Base-by-base conservation (phyloP, 2,888 invertebrate genomes). In the Siphlonurus alternatus region DNA sequence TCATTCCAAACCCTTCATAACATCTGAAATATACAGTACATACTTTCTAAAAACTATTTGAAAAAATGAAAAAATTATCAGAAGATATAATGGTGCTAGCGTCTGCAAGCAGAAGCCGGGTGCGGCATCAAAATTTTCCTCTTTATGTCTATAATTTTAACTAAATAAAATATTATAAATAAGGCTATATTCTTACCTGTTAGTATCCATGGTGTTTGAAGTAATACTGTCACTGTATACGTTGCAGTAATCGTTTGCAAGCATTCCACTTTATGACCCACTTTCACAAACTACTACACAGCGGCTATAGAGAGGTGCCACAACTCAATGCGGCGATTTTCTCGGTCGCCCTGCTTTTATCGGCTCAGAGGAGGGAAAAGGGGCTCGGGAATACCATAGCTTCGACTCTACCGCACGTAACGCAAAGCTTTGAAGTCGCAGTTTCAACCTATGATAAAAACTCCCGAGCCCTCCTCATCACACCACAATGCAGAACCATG, bases 221-320 rank as follows among this genome's bases (percentile, higher is more conserved):
- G 66, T 63, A 62, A 65, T 65, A 65, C 56, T 66, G 59, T 66
- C 65, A 65, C 64, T 65, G 60, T 63, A 66, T 64, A 65, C 65
- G 61, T 60, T 65, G 23, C 56, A 25, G 63, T 63, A 64, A 63
- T 64, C 66, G 65, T 65, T 61, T 63, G 65, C 23, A 59, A 63
- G 63, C 63, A 63, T 63, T 54, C 63, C 63, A 59, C 59, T 63
- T 38, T 24, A 51, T 63, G 63, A 38, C 63, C 63, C 63, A 63
- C 63, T 63, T 63, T 63, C 63, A 63, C 69, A 38, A 38, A 38
- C 38, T 38, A 38, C 38, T 38, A n/a, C 38, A 38, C 38, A 10
- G 38, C 38, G 5, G 38, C 38, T 38, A 38, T 38, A 5, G 15
- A 38, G 38, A 38, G 38, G 38, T 38, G 38, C 38, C 5, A 38